A percentile compares a stretch with the other conserved stretches of the same genome.
Conservation (phyloP, 2,888 invertebrate species). For the Andricus curvator region DNA sequence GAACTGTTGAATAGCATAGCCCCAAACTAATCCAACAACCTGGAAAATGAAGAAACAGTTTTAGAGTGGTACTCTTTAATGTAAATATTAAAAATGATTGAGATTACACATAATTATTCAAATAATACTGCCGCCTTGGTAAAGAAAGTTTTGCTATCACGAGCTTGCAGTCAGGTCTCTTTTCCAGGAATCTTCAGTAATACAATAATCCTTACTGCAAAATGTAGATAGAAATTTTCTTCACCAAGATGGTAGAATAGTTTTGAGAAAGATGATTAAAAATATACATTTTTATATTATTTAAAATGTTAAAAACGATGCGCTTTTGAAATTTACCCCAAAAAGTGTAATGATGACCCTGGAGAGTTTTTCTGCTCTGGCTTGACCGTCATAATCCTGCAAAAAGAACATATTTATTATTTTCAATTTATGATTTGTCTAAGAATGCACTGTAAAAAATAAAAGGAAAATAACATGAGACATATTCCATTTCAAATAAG, state of each 20-base stretch:
- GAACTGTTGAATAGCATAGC: constrained; percentile 96
- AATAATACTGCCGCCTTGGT: background rate
- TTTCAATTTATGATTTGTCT: background rate
- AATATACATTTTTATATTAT: background rate
- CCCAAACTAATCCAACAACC: constrained; percentile 93
- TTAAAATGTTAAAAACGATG: no score
- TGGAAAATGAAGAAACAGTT: constrained; percentile 62
- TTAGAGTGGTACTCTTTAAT: background rate
- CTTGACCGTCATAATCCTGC: constrained; percentile 94
- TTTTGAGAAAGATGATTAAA: background rate
- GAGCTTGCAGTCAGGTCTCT: no score
- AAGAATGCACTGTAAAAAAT: background rate
- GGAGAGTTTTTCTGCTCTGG: constrained; percentile 92
- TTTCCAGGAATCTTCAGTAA: no score
- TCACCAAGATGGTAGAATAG: no score
- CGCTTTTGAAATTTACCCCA: constrained; percentile 81
- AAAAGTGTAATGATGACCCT: constrained; percentile 94
- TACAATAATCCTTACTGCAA: no score
- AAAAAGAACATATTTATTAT: constrained; percentile 51
- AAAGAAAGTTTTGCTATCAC: no score
- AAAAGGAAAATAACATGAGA: background rate
- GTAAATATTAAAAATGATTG: constrained; percentile 25
- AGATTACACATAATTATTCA: constrained; percentile 12
- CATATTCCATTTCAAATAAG: no score
- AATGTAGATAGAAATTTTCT: no score